Base-by-base conservation (phyloP, 64 coral and sea anemone species). In the Pocillopora verrucosa region DNA sequence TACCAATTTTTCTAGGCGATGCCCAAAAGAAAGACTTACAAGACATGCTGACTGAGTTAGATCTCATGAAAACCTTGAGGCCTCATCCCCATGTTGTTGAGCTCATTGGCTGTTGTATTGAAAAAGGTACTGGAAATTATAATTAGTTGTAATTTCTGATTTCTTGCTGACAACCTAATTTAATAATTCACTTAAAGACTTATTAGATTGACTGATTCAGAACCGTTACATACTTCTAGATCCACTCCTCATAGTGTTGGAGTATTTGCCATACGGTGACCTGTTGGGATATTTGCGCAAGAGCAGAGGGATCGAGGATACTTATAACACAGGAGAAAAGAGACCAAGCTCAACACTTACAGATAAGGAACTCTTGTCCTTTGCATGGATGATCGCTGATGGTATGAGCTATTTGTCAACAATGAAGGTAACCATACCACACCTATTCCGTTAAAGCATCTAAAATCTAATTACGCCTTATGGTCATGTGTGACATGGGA, bases 331-430 rank as follows among this genome's bases (percentile, higher is more conserved):
- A 9, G 94, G 94, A 36, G 94, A 95, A 20, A 78, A 88, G 13
- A 37, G 88, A 22, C 94, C 94, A 16, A 76, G 75, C 6, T 88
- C 89, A 1, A 76, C 14, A 56, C 69, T 95, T 37, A 86, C 45
- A n/a, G 87, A 84, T 16, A 92, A 84, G 17, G 94, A 95, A 25
- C 36, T 95, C 56, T 63, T 95, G 75, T 72, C n/a, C 11, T 95
- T 91, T 11, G 93, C 84, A 0, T 95, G 93, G 93, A 95, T 95
- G 93, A 91, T 95, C 10, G 93, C 93, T 82, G 93, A 95, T 78
- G 93, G 93, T 26, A 95, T 95, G 93, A 75, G 45, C 9, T 80
- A 86, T 61, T 84, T 95, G 20, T 83, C 93, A 34, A 65, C 51
- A 74, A 95, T 92, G 24, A 91, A 95, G 93, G 93, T 94, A 17